Percentiles rank a stretch among this genome's conserved stretches.
Evolutionary conservation across 2,888 invertebrate species (phyloP).

Genomic region (Hydrotaea cyrtoneurina): DNA sequence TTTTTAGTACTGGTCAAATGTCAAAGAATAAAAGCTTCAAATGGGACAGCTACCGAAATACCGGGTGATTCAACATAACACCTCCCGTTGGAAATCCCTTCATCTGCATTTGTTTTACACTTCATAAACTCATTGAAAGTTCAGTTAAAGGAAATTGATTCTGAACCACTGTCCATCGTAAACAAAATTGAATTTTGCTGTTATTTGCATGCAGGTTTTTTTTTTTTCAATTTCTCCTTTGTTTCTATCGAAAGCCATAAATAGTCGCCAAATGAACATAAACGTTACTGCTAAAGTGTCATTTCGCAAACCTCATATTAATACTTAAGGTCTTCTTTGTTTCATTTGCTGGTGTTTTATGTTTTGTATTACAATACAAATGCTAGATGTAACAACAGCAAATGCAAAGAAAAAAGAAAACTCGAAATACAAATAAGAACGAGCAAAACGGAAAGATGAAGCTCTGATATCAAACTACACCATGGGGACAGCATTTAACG

Average conservation of each 20-base stretch:
- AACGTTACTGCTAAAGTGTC: slow-evolving; percentile 47
- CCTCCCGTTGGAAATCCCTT: no score
- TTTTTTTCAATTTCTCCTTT: slow-evolving; percentile 28
- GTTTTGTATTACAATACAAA: slow-evolving; percentile 32
- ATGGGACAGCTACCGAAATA: no score
- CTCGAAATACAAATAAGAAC: not conserved
- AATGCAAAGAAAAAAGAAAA: not conserved
- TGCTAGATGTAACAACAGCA: not conserved
- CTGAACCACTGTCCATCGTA: not conserved
- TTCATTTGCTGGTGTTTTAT: not conserved
- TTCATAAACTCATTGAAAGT: no score
- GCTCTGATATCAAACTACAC: slow-evolving; percentile 55
- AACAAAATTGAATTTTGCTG: slow-evolving; percentile 28
- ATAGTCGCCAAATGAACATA: slow-evolving; percentile 36
- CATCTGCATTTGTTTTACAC: no score
- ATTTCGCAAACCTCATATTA: slow-evolving; percentile 49
- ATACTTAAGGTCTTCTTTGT: slow-evolving; percentile 44
- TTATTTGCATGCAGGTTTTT: slow-evolving; percentile 16
- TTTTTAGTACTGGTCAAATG: no score
- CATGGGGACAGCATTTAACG: slow-evolving; percentile 62
- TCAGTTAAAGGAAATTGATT: no score
- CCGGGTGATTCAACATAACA: no score
- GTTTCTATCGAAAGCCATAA: not conserved
- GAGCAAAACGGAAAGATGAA: slow-evolving; percentile 36
- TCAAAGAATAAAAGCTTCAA: no score